Evolutionary conservation across 2,797 vertebrate genomes (phyloP).

Genomic region (Sebastes paucispinis): DNA sequence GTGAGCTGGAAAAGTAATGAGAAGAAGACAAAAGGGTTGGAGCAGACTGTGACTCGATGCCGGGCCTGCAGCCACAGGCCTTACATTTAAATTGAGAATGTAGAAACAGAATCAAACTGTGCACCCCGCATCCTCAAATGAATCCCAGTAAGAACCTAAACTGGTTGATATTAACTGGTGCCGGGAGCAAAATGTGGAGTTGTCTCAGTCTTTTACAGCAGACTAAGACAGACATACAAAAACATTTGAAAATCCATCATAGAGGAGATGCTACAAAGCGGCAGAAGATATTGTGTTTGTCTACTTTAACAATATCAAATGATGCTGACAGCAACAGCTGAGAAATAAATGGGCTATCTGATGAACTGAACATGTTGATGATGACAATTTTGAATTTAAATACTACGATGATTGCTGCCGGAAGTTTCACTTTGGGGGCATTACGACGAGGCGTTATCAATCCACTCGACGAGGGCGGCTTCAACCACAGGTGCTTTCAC

Average conservation of each 20-base stretch:
- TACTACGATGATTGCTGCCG: background rate
- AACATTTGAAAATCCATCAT: background rate
- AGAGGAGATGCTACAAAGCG: background rate
- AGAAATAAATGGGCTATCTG: background rate
- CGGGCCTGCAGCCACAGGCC: background rate
- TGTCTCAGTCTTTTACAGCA: background rate
- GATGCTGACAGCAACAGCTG: background rate
- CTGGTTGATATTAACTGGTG: background rate
- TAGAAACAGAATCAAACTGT: background rate
- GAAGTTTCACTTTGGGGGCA: no score
- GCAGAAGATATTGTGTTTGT: background rate
- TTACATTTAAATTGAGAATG: background rate
- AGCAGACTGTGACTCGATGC: background rate
- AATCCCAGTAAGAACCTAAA: background rate
- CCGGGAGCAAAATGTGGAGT: background rate
- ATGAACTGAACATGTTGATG: background rate
- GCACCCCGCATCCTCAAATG: background rate
- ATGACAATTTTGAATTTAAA: background rate
- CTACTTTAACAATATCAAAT: background rate
- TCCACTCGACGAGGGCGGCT: no score
- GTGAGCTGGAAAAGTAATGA: conserved; percentile 9
- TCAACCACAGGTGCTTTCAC: no score
- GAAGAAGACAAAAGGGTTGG: conserved; percentile 17
- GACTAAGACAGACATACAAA: background rate
- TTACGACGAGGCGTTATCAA: no score